These are phyloP conservation scores for Saturnia pavonia DNA, from an alignment of 2,888 invertebrate genomes.

Conservation along the genomic window DNA sequence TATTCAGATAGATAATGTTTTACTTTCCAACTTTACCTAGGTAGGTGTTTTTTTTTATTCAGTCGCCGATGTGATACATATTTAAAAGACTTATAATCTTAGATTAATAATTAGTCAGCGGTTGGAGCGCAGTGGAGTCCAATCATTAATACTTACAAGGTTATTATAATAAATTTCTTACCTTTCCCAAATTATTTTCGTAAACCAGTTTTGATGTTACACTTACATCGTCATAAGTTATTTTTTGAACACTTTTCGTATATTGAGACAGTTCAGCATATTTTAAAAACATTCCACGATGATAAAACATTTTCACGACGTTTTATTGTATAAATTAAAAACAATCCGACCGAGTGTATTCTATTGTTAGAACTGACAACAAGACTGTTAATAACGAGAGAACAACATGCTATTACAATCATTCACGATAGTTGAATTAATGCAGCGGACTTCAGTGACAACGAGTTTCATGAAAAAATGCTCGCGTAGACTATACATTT, in stretches of 20 bases:
- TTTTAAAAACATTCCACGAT: slow-evolving; percentile 35
- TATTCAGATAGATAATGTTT: no score
- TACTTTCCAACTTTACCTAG: no score
- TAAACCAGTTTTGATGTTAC: slow-evolving; percentile 6
- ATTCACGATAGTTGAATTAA: neutral
- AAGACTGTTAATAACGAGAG: slow-evolving; percentile 21
- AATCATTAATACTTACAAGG: no score
- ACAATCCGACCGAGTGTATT: slow-evolving; percentile 32
- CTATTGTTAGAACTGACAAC: slow-evolving; percentile 34
- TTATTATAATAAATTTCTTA: neutral
- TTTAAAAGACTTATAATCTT: no score
- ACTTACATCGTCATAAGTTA: neutral
- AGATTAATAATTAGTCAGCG: no score
- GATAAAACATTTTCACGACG: slow-evolving; percentile 35
- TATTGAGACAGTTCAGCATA: slow-evolving; percentile 35
- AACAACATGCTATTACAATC: neutral
- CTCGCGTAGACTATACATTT: no score
- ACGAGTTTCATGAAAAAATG: neutral
- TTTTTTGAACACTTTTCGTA: slow-evolving; percentile 21
- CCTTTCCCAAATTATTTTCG: neutral
- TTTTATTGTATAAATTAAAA: slow-evolving; percentile 11
- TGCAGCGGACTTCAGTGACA: neutral
- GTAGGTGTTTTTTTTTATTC: no score
- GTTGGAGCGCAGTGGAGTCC: no score
- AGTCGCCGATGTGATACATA: no score